Evolutionary conservation across 2,797 vertebrate species (phyloP).

Genomic region (Loris lydekkerianus): DNA sequence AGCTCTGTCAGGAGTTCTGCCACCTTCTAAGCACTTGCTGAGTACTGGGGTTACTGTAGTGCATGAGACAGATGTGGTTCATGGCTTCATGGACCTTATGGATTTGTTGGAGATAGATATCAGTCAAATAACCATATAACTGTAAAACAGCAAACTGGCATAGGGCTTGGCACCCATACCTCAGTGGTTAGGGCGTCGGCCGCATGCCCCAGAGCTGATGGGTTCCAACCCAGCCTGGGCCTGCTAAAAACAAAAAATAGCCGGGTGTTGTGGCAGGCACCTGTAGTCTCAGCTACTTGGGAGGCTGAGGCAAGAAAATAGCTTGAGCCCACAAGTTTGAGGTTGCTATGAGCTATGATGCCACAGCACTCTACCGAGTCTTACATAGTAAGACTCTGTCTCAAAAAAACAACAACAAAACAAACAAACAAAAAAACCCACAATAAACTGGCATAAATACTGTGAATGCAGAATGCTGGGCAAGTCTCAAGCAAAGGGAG

Average conservation of each 20-base stretch:
- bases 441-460: not conserved
- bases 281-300: too few species aligned
- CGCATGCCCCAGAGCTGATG: too few species aligned
- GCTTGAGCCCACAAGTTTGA: too few species aligned
- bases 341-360: too few species aligned
- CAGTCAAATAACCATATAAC: conserved; percentile 23
- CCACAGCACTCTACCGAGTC: too few species aligned
- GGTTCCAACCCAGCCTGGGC: too few species aligned
- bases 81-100: not conserved
- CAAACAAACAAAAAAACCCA: not conserved
- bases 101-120: not conserved
- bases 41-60: not conserved
- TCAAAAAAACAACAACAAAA: too few species aligned
- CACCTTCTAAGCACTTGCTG: not conserved
- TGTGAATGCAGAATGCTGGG: not conserved
- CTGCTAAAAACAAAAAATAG: too few species aligned
- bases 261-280: too few species aligned
- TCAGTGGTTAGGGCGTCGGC: too few species aligned
- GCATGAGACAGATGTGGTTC: not conserved
- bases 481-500: not conserved
- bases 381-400: too few species aligned
- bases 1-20: not conserved
- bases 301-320: too few species aligned
- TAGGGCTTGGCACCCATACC: not conserved
- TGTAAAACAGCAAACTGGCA: not conserved